Conservation (phyloP, 2,113 vertebrate genomes). For the rabbit (Oryctolagus cuniculus) region mOryCun1.1 NC_091436.1:40684001-40684500, state of each 20-base stretch:
- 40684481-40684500: not conserved
- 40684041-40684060: too few relatives aligned
- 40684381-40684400: not conserved
- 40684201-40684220: not conserved
- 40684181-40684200: not conserved
- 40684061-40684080: too few relatives aligned
- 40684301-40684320: not conserved
- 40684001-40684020: too few relatives aligned
- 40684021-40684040: too few relatives aligned
- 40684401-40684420: not conserved
- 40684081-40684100: too few relatives aligned
- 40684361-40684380: not conserved
- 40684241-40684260: too few relatives aligned
- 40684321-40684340: not conserved
- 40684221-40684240: not conserved
- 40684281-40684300: not conserved
- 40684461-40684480: not conserved
- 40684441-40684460: not conserved
- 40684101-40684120: too few relatives aligned
- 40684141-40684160: not conserved
- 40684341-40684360: not conserved
- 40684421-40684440: not conserved
- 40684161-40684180: not conserved
- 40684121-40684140: not conserved
- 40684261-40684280: not conserved